phyloP scores from a whole-genome alignment of 2,888 invertebrate species.

The Aphelenchoides bicaudatus region DNA sequence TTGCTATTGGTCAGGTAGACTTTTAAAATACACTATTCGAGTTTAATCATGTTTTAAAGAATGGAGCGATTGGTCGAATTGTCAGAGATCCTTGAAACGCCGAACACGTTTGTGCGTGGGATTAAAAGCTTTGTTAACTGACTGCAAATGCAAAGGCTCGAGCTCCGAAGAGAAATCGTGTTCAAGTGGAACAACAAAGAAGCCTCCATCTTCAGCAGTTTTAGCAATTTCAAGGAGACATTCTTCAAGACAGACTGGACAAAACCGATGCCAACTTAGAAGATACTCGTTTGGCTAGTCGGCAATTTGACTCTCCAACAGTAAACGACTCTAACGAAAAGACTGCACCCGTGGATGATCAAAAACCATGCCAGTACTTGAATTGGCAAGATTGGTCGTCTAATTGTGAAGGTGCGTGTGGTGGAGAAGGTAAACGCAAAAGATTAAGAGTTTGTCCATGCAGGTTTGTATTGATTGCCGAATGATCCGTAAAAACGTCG shows the following conservation, averaged over 20 bases:
- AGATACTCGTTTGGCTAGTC: neutral
- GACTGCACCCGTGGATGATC: neutral
- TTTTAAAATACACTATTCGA: no score
- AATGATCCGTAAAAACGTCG: no score
- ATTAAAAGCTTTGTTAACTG: conserved; percentile 28
- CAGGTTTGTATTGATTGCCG: no score
- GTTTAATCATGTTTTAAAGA: conserved; percentile 25
- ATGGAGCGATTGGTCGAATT: conserved; percentile 33
- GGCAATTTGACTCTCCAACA: conserved; percentile 7
- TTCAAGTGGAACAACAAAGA: conserved; percentile 18
- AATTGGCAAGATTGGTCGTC: conserved; percentile 18
- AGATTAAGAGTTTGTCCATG: conserved; percentile 17
- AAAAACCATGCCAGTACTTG: conserved; percentile 10
- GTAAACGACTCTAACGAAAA: neutral
- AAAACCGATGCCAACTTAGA: conserved; percentile 1
- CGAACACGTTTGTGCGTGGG: conserved; percentile 33
- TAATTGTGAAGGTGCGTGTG: conserved; percentile 18
- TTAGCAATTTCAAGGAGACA: conserved; percentile 26
- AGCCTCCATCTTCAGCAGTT: conserved; percentile 22
- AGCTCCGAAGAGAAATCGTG: conserved; percentile 13
- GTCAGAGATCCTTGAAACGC: conserved; percentile 28
- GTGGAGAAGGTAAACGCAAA: conserved; percentile 5
- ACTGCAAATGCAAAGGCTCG: conserved; percentile 26
- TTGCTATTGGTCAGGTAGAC: no score
- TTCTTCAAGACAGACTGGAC: conserved; percentile 21